phyloP scores from a whole-genome alignment of 30 jellyfish, hydroid and myxozoan genomes.

The Aurelia sp. region DNA sequence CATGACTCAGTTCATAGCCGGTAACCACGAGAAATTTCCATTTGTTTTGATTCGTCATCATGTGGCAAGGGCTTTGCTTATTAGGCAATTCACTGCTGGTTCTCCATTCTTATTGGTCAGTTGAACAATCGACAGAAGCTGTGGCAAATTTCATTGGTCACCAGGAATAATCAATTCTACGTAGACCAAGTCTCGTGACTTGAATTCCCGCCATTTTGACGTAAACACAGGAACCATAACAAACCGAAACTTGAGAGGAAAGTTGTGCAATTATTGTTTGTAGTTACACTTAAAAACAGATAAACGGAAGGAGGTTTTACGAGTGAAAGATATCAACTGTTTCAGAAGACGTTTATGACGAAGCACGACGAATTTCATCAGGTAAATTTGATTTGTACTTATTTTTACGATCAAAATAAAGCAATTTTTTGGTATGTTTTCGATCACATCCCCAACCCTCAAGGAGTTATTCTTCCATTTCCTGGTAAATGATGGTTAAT shows the following conservation, averaged over 20 bases:
- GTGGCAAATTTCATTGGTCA: slow-evolving; percentile 25
- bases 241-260: slow-evolving; percentile 31
- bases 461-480: too few species aligned
- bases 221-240: slow-evolving; percentile 83
- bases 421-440: too few species aligned
- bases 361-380: slow-evolving; percentile 44
- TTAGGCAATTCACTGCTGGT: slow-evolving; percentile 17
- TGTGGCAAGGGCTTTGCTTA: slow-evolving; percentile 34
- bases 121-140: background rate
- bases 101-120: slow-evolving; percentile 32
- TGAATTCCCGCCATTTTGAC: slow-evolving; percentile 90
- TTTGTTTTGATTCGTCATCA: slow-evolving; percentile 61
- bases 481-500: too few species aligned
- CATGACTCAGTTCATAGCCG: slow-evolving; percentile 39
- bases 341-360: slow-evolving; percentile 50
- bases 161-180: slow-evolving; percentile 24
- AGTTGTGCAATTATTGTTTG: background rate
- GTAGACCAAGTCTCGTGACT: slow-evolving; percentile 77
- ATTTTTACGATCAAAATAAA: background rate
- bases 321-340: background rate
- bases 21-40: slow-evolving; percentile 55
- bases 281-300: background rate
- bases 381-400: slow-evolving; percentile 8
- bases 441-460: too few species aligned
- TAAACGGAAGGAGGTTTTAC: background rate